A percentile compares a stretch with the other conserved stretches of the same genome.
These are phyloP conservation scores for Eriosoma lanigerum DNA, from an alignment of 1,140 invertebrate species.

Conservation along the genomic window DNA sequence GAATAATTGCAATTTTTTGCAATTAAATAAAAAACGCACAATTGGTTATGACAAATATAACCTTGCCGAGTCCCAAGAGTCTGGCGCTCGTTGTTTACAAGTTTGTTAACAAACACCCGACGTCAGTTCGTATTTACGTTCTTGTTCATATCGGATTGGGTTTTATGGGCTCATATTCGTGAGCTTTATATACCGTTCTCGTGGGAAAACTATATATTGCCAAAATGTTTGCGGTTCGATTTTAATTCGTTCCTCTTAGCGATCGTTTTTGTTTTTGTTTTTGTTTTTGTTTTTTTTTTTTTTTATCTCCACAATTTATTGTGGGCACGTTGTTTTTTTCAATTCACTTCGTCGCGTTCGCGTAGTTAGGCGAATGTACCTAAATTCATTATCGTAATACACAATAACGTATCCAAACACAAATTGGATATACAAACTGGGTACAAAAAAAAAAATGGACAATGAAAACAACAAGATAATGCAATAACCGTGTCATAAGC, in stretches of 20 bases:
- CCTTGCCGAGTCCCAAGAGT: slow-evolving; percentile 5
- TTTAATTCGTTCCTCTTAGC: slow-evolving; percentile 40
- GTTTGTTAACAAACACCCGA: slow-evolving; percentile 32
- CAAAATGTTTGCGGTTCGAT: slow-evolving; percentile 45
- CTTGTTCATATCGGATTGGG: slow-evolving; percentile 31
- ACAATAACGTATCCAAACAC: not conserved
- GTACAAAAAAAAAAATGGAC: not conserved
- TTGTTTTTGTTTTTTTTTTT: not conserved
- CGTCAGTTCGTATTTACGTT: slow-evolving; percentile 44
- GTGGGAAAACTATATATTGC: slow-evolving; percentile 24
- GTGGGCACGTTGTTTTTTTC: not conserved
- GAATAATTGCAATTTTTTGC: slow-evolving; percentile 17
- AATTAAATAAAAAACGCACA: slow-evolving; percentile 34
- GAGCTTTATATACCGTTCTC: slow-evolving; percentile 33
- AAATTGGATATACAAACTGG: not conserved
- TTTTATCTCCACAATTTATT: not conserved
- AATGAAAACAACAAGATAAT: slow-evolving; percentile 10
- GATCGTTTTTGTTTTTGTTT: slow-evolving; percentile 29
- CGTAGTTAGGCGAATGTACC: too few species aligned
- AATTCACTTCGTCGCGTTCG: not conserved
- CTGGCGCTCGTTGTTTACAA: slow-evolving; percentile 30
- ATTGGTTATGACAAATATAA: slow-evolving; percentile 36
- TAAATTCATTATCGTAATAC: not conserved
- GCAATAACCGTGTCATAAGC: slow-evolving; percentile 2
- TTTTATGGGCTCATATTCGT: slow-evolving; percentile 48